Conservation (phyloP, 2,113 vertebrate species). For the Charina bottae region DNA sequence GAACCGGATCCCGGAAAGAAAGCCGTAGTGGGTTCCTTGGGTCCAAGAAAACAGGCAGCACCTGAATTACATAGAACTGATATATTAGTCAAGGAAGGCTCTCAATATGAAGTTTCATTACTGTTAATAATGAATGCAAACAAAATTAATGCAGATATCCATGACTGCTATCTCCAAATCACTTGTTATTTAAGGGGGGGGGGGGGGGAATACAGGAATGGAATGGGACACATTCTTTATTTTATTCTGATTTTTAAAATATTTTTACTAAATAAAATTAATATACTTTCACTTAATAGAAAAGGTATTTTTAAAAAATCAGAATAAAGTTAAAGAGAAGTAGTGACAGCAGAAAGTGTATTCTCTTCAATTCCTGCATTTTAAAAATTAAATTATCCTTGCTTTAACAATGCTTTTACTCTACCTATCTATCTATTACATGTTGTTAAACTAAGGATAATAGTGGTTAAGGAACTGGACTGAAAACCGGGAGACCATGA, state of each 20-base stretch:
- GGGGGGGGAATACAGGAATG: too few relatives aligned
- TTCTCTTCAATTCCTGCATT: neutral
- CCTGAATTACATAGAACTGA: slow-evolving; percentile 7
- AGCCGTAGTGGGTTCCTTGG: slow-evolving; percentile 1
- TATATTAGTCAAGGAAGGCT: neutral
- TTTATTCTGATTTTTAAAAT: neutral
- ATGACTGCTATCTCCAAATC: neutral
- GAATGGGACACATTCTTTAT: neutral
- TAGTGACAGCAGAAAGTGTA: neutral
- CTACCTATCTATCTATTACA: neutral
- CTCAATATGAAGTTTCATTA: neutral
- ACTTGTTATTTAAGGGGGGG: neutral
- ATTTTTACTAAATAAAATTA: neutral
- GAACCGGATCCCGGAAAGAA: neutral
- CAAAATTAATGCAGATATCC: neutral
- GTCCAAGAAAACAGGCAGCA: neutral
- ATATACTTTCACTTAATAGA: neutral
- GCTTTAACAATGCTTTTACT: neutral
- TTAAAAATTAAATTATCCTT: neutral
- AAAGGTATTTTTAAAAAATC: neutral
- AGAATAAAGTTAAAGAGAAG: neutral
- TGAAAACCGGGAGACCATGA: neutral
- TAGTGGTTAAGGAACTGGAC: neutral
- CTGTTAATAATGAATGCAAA: slow-evolving; percentile 8
- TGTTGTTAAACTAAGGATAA: neutral